Evolutionary conservation across 2,797 vertebrate genomes (phyloP).

Genomic region (Sebastiscus tertius): DNA sequence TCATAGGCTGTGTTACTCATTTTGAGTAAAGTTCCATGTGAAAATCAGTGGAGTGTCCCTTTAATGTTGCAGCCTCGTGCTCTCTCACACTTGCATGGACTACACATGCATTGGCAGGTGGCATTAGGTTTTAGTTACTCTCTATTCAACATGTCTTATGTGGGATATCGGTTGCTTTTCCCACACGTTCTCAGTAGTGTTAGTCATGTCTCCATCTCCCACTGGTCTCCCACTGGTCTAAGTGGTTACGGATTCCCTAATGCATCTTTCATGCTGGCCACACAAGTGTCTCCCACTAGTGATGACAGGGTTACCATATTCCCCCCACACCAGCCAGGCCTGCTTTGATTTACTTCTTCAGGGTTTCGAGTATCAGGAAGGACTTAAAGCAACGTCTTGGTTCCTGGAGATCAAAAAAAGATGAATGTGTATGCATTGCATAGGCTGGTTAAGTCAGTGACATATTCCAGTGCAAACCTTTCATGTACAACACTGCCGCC

Average conservation of each 20-base stretch:
- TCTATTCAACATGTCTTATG: constrained; percentile 25
- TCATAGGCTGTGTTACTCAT: background rate
- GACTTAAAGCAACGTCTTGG: constrained; percentile 18
- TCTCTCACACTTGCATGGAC: background rate
- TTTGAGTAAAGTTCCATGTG: background rate
- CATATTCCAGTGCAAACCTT: background rate
- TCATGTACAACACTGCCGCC: constrained; percentile 64
- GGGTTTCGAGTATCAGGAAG: constrained; percentile 39
- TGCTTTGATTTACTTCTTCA: constrained; percentile 48
- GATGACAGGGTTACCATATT: constrained; percentile 66
- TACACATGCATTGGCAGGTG: constrained; percentile 5
- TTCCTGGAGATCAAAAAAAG: constrained; percentile 22
- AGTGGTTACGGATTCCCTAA: constrained; percentile 37
- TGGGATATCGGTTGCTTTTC: constrained; percentile 41
- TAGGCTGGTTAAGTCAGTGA: background rate
- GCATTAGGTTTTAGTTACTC: constrained; percentile 9
- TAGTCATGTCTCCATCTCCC: constrained; percentile 31
- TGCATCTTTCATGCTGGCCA: constrained; percentile 34
- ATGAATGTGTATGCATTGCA: constrained; percentile 9
- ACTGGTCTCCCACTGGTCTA: constrained; percentile 43
- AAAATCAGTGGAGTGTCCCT: background rate
- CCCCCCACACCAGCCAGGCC: constrained; percentile 19
- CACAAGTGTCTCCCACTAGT: constrained; percentile 45
- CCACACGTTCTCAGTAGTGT: constrained; percentile 38
- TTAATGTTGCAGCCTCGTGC: background rate